Conservation (phyloP, 2,888 invertebrate genomes). For the Caenorhabditis parvicauda region DNA sequence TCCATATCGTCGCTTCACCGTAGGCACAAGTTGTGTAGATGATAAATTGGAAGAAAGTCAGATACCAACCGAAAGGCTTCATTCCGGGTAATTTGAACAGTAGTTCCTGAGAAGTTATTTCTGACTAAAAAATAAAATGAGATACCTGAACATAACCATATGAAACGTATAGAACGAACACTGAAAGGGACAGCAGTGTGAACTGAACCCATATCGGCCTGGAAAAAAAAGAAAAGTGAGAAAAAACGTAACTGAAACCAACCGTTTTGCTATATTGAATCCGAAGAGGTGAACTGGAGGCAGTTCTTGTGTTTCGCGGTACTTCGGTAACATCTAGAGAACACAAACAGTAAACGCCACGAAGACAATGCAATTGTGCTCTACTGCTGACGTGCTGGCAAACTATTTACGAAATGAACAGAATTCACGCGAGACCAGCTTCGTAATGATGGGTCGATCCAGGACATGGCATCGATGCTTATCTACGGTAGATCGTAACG, state of each 20-base stretch:
- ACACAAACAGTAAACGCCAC: too few species aligned
- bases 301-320: too few species aligned
- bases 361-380: too few species aligned
- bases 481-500: too few species aligned
- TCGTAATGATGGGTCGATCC: too few species aligned
- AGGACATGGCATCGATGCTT: too few species aligned
- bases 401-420: too few species aligned
- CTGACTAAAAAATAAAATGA: not conserved
- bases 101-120: constrained; percentile 71
- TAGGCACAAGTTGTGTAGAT: constrained; percentile 81
- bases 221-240: constrained; percentile 8
- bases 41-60: constrained; percentile 86
- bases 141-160: constrained; percentile 75
- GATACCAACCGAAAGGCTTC: constrained; percentile 84
- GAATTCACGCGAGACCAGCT: too few species aligned
- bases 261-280: constrained; percentile 46
- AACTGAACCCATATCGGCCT: constrained; percentile 54
- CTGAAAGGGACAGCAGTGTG: constrained; percentile 75
- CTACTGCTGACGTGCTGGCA: too few species aligned
- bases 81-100: constrained; percentile 88
- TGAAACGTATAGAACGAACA: constrained; percentile 82
- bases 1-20: too few species aligned
- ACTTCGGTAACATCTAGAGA: too few species aligned
- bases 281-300: constrained; percentile 43
- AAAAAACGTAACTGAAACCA: constrained; percentile 2